Evolutionary conservation across 2,113 vertebrate species (phyloP), one percentile per base, ranked within the genome.

Genomic region (Tenebrosternarchus preto): DNA sequence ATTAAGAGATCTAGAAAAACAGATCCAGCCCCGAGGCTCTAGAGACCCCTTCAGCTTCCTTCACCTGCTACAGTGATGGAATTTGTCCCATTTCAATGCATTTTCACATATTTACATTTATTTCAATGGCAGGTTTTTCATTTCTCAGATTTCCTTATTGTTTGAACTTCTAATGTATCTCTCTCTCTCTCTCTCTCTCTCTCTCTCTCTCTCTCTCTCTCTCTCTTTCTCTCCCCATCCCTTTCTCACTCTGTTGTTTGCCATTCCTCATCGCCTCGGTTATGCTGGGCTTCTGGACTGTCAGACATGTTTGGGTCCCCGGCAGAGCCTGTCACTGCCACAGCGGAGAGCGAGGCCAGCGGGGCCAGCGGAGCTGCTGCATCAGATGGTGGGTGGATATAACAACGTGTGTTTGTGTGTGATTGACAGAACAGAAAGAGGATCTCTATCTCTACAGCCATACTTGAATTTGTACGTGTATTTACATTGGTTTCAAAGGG

Each of bases 291-390:
- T 39, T 3, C 12, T 68, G 84, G 92, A 92, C 88, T 90, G 90
- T 92, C 93, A 98, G 97, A 97, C 90, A 93, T 95, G 90, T 98
- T 98, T 92, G 92, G 96, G 88, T 91, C 95, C 91, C 92, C 96
- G 92, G 92, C 95, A 76, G 89, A 98, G 90, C 90, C 94, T 90
- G 89, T 9, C 43, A 50, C 93, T 85, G 88, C 96, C 87, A 90
- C 94, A 85, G 87, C 94, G 87, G 96, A 98, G 86, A 95, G 96
- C 82, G 96, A 93, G 61, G 91, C 94, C 80, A 88, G 95, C 64
- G 96, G 93, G 61, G 91, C 94, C 80, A 88, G 95, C 64, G 90
- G 95, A 87, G 88, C 95, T 90, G 95, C 92, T 86, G 92, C 93
- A 91, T 92, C 94, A 95, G 93, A 95, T 91, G 95, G 95, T 96